Conservation (phyloP, 1,140 invertebrate species). For the Drosophila persimilis region DNA sequence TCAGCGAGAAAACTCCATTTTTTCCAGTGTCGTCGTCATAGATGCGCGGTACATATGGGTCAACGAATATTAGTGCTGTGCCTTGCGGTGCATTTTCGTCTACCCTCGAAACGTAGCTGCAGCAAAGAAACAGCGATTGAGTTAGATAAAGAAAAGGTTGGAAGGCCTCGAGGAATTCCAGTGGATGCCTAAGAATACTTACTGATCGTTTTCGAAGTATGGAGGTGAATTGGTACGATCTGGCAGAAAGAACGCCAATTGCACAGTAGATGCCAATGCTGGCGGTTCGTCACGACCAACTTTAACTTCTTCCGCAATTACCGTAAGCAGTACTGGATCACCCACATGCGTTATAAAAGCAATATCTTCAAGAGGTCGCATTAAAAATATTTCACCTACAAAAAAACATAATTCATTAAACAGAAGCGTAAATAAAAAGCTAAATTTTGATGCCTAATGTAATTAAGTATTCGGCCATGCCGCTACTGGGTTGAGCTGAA, state of each 20-base stretch:
- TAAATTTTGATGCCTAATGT: too few relatives aligned
- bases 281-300: slow-evolving; percentile 88
- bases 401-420: too few relatives aligned
- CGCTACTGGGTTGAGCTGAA: too few relatives aligned
- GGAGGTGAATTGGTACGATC: slow-evolving; percentile 89
- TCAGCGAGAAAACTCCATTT: slow-evolving; percentile 92
- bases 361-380: slow-evolving; percentile 89
- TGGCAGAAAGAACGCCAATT: slow-evolving; percentile 91
- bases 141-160: slow-evolving; percentile 38
- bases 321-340: slow-evolving; percentile 90
- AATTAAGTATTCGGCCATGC: too few relatives aligned
- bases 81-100: slow-evolving; percentile 93
- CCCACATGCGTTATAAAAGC: slow-evolving; percentile 89
- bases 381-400: slow-evolving; percentile 88
- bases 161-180: slow-evolving; percentile 3
- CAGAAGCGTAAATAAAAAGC: too few relatives aligned
- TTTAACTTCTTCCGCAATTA: slow-evolving; percentile 93
- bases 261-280: slow-evolving; percentile 90
- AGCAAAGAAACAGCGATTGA: slow-evolving; percentile 32
- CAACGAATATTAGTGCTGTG: slow-evolving; percentile 88
- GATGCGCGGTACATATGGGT: slow-evolving; percentile 88
- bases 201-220: slow-evolving; percentile 91
- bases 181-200: slow-evolving; percentile 70
- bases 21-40: slow-evolving; percentile 91
- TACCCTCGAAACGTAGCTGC: slow-evolving; percentile 89